A percentile compares a stretch with the other conserved stretches of the same genome.
phyloP scores from a whole-genome alignment of 2,797 vertebrate genomes.

The Sebastiscus tertius region DNA sequence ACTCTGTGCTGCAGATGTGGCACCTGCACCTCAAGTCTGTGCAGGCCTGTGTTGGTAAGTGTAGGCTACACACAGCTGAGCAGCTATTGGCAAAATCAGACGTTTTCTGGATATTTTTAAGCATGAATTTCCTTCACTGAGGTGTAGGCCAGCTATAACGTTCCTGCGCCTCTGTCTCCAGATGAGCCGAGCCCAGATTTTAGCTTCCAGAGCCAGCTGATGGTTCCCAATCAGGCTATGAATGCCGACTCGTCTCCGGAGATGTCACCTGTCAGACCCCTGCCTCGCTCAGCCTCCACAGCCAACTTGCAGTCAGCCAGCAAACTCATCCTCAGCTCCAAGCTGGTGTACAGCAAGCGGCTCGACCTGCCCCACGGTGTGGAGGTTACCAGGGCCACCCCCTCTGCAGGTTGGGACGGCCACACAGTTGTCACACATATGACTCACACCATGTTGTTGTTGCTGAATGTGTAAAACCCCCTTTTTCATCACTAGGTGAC shows the following conservation, averaged over 20 bases:
- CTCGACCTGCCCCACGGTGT: slow-evolving; percentile 92
- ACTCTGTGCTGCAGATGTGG: slow-evolving; percentile 97
- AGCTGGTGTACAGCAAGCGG: slow-evolving; percentile 92
- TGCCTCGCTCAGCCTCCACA: slow-evolving; percentile 95
- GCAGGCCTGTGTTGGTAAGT: slow-evolving; percentile 94
- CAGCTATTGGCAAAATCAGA: background rate
- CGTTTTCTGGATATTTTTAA: background rate
- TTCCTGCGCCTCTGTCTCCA: slow-evolving; percentile 61
- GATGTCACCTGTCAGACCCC: slow-evolving; percentile 85
- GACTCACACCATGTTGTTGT: background rate
- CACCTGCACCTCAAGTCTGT: slow-evolving; percentile 96
- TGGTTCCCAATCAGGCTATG: slow-evolving; percentile 85
- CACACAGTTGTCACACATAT: background rate
- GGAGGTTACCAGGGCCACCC: slow-evolving; percentile 95
- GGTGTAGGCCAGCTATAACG: background rate
- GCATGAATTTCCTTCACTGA: background rate
- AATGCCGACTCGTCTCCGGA: slow-evolving; percentile 90
- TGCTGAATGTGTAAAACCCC: background rate
- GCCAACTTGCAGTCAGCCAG: slow-evolving; percentile 98
- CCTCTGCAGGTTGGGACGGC: slow-evolving; percentile 90
- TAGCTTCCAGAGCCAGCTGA: slow-evolving; percentile 87
- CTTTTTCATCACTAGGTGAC: background rate
- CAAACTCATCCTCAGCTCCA: slow-evolving; percentile 97
- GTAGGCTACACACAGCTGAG: background rate
- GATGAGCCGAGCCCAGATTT: slow-evolving; percentile 82